A percentile compares a stretch with the other conserved stretches of the same genome.
Evolutionary conservation across 2,888 invertebrate species (phyloP).

Genomic region (Melanchra persicariae): DNA sequence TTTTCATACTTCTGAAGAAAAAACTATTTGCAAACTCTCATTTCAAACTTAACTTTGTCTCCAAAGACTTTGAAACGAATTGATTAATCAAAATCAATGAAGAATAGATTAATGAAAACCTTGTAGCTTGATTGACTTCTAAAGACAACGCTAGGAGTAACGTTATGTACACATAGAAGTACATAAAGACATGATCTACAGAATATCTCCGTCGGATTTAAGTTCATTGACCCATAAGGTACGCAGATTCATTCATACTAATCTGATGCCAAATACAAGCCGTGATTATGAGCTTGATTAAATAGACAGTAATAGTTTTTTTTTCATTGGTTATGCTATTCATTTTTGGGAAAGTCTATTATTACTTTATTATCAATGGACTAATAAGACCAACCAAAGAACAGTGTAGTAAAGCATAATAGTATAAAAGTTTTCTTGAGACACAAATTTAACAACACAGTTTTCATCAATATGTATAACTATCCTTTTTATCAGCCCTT

Average conservation of each 20-base stretch:
- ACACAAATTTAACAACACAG: neutral
- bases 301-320: slow-evolving; percentile 28
- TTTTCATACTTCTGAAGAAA: neutral
- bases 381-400: slow-evolving; percentile 6
- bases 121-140: slow-evolving; percentile 50
- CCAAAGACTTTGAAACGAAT: slow-evolving; percentile 21
- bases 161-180: slow-evolving; percentile 24
- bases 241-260: slow-evolving; percentile 55
- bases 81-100: slow-evolving; percentile 44
- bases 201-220: slow-evolving; percentile 38
- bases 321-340: slow-evolving; percentile 4
- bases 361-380: neutral
- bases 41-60: neutral
- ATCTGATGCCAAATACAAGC: slow-evolving; percentile 42
- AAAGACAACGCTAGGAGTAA: slow-evolving; percentile 19
- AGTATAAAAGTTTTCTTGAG: neutral
- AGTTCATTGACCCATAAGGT: slow-evolving; percentile 61
- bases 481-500: no score
- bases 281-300: slow-evolving; percentile 37
- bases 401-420: no score
- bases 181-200: slow-evolving; percentile 22
- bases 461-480: no score
- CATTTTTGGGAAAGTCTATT: slow-evolving; percentile 11
- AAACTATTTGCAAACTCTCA: neutral
- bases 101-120: slow-evolving; percentile 47